Evolutionary conservation across 1,140 invertebrate genomes (phyloP).

Genomic region (Drepana arcuata): DNA sequence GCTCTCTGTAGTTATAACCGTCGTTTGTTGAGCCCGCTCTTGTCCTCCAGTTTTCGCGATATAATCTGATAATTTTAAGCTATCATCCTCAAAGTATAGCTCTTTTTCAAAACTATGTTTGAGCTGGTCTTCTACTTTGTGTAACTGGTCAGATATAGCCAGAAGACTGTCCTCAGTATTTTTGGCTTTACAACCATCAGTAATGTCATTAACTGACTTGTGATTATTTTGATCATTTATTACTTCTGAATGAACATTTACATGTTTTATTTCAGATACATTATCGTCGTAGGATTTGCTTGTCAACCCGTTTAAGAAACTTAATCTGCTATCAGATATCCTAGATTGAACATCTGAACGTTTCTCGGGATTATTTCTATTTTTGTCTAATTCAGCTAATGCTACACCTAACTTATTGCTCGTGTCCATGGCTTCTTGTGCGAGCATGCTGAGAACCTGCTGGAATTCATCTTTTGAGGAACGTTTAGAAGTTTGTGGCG

Average conservation of each 20-base stretch:
- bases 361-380: constrained; percentile 51
- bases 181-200: constrained; percentile 36
- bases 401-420: constrained; percentile 67
- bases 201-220: constrained; percentile 6
- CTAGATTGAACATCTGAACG: constrained; percentile 39
- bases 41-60: constrained; percentile 26
- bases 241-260: constrained; percentile 20
- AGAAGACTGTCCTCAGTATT: constrained; percentile 67
- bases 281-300: constrained; percentile 26
- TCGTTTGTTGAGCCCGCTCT: constrained; percentile 28
- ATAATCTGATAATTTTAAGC: constrained; percentile 32
- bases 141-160: constrained; percentile 62
- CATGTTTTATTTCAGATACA: constrained; percentile 20
- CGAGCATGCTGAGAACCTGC: constrained; percentile 73
- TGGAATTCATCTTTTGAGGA: constrained; percentile 70
- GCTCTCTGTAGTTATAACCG: constrained; percentile 20
- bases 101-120: constrained; percentile 63
- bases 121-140: constrained; percentile 65
- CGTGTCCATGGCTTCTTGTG: constrained; percentile 73
- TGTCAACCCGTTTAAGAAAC: constrained; percentile 50
- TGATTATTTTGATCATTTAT: constrained; percentile 12
- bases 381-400: constrained; percentile 66
- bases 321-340: constrained; percentile 48
- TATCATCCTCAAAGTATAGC: constrained; percentile 49
- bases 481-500: constrained; percentile 58